Conservation (phyloP, 1,140 invertebrate species). For the Sminthurinus signatus region DNA sequence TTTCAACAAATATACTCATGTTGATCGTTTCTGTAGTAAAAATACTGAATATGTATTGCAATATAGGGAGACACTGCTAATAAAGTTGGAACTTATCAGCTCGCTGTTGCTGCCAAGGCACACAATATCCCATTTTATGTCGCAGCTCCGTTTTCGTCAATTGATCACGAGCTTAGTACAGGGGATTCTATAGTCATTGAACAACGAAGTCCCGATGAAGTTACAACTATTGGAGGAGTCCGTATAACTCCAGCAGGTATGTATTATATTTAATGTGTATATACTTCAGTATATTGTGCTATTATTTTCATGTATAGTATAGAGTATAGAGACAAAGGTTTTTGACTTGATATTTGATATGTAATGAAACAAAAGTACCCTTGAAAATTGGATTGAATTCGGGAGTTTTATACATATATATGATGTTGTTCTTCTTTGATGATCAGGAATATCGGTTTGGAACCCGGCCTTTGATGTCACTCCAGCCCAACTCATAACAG, state of each 20-base stretch:
- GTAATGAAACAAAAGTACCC: too few species aligned
- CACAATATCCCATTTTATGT: slow-evolving; percentile 93
- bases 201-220: slow-evolving; percentile 79
- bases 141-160: slow-evolving; percentile 85
- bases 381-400: too few species aligned
- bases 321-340: too few species aligned
- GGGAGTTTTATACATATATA: slow-evolving; percentile 20
- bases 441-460: slow-evolving; percentile 81
- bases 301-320: too few species aligned
- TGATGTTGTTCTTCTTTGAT: slow-evolving; percentile 25
- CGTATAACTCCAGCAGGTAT: slow-evolving; percentile 75
- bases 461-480: slow-evolving; percentile 99
- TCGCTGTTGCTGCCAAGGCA: slow-evolving; percentile 84
- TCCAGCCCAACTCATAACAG: slow-evolving; percentile 82
- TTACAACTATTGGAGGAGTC: slow-evolving; percentile 77
- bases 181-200: slow-evolving; percentile 90
- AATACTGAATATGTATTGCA: too few species aligned
- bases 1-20: too few species aligned
- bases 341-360: background rate
- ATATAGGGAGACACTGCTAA: slow-evolving; percentile 88
- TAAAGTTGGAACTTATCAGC: slow-evolving; percentile 98
- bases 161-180: slow-evolving; percentile 70
- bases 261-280: background rate
- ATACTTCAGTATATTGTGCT: too few species aligned
- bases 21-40: too few species aligned